phyloP scores from a whole-genome alignment of 2,113 vertebrate genomes.

The Trematocara stigmaticum region DNA sequence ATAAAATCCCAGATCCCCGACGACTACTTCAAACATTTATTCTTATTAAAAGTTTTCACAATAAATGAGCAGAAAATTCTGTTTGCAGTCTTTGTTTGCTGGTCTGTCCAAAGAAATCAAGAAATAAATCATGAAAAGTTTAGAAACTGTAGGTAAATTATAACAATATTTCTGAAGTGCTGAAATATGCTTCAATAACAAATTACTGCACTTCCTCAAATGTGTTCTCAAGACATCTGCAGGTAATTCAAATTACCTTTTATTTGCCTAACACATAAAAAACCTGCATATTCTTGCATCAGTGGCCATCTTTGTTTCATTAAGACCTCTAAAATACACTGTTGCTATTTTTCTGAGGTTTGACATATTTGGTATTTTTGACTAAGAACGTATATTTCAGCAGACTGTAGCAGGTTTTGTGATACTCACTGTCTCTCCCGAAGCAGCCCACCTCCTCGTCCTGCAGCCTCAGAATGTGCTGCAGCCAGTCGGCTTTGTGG shows the following conservation, averaged over 20 bases:
- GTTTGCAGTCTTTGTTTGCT: background rate
- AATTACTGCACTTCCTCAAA: background rate
- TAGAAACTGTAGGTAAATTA: background rate
- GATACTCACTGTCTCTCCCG: constrained; percentile 72
- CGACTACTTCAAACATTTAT: background rate
- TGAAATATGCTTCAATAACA: background rate
- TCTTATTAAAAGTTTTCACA: background rate
- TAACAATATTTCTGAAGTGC: background rate
- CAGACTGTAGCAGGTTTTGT: background rate
- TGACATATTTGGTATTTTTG: background rate
- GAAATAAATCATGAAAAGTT: background rate
- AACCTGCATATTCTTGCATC: background rate
- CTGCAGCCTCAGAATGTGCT: constrained; percentile 77
- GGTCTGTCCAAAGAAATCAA: background rate
- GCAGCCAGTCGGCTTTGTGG: constrained; percentile 79
- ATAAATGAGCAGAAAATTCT: rapidly evolving
- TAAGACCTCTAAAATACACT: background rate
- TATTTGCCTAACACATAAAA: background rate
- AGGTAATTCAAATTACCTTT: background rate
- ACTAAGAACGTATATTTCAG: background rate
- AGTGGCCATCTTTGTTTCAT: background rate
- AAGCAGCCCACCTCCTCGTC: constrained; percentile 76
- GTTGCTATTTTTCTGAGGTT: background rate
- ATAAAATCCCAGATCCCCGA: rapidly evolving
- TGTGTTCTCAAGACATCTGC: background rate